Conservation (phyloP, 2,797 vertebrate genomes). For the Onychomys arenicola region DNA sequence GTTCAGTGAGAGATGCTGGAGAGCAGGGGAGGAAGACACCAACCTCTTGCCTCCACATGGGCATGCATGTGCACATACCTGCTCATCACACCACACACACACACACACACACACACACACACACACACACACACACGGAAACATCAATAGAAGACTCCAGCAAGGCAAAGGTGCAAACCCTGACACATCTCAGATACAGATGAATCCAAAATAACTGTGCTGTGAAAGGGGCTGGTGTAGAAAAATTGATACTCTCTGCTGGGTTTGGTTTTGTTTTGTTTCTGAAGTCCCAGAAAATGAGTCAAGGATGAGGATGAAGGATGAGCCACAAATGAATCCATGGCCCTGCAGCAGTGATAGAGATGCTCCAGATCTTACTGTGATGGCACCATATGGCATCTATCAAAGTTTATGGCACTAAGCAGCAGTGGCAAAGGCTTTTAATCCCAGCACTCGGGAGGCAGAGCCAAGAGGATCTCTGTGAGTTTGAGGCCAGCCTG, state of each 20-base stretch:
- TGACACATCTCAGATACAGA: background rate
- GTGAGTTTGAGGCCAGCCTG: too few species aligned
- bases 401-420: background rate
- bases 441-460: too few species aligned
- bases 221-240: background rate
- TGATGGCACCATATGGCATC: background rate
- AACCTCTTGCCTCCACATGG: background rate
- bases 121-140: background rate
- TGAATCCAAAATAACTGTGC: background rate
- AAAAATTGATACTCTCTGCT: background rate
- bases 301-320: background rate
- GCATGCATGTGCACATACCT: background rate
- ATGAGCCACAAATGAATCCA: background rate
- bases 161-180: background rate
- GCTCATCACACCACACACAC: background rate
- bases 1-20: background rate
- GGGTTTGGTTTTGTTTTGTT: background rate
- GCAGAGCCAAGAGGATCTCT: too few species aligned
- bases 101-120: background rate
- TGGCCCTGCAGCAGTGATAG: background rate
- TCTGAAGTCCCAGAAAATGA: background rate
- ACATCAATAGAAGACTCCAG: background rate
- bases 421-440: too few species aligned
- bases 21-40: background rate
- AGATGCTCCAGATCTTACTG: background rate